Evolutionary conservation across 2,113 vertebrate species (phyloP).

Genomic region (Amblyopsis rosae): DNA sequence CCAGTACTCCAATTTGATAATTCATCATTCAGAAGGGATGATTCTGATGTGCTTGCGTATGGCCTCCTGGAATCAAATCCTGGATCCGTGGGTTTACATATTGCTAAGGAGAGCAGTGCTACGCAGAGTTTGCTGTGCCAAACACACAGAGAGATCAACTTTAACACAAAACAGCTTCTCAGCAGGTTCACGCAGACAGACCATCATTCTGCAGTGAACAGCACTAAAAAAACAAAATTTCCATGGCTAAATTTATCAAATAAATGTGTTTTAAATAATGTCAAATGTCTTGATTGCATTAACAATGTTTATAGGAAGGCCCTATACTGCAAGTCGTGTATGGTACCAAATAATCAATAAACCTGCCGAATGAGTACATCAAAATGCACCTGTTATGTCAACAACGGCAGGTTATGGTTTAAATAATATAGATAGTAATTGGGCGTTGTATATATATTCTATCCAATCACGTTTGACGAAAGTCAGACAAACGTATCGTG

Average conservation of each 20-base stretch:
- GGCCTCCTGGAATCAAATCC: conserved; percentile 87
- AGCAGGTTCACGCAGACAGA: conserved; percentile 20
- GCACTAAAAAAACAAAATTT: not conserved
- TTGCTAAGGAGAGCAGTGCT: conserved; percentile 82
- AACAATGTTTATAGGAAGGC: not conserved
- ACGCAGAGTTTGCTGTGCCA: conserved; percentile 69
- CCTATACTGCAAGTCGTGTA: not conserved
- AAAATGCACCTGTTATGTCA: conserved; percentile 22
- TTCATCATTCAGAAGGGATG: conserved; percentile 42
- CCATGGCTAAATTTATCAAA: not conserved
- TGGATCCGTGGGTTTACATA: conserved; percentile 90
- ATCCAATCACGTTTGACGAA: conserved; percentile 41
- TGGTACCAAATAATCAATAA: not conserved
- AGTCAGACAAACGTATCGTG: conserved; percentile 22
- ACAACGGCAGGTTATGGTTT: not conserved
- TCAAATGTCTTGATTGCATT: not conserved
- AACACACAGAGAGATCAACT: conserved; percentile 48
- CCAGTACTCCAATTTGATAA: not conserved
- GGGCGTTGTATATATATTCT: conserved; percentile 8
- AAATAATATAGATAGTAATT: not conserved
- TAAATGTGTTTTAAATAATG: not conserved
- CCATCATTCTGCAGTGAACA: conserved; percentile 25
- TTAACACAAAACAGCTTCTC: conserved; percentile 27
- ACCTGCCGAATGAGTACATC: not conserved
- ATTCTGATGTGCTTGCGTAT: conserved; percentile 79